phyloP scores from a whole-genome alignment of 2,797 vertebrate genomes.

The Sebastes diaconus region DNA sequence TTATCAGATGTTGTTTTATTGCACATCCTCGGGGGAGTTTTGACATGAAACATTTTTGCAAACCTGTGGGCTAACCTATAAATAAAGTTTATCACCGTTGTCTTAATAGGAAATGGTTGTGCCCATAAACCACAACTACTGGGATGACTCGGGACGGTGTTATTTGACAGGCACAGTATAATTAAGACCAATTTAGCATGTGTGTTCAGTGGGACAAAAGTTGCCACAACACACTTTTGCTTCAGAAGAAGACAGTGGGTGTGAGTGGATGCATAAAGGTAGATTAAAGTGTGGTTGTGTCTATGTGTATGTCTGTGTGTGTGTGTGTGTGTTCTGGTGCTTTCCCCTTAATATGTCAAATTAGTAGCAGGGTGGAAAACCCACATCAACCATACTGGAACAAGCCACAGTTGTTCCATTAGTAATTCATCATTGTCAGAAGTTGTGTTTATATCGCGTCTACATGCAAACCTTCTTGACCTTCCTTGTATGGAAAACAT shows the following conservation, averaged over 20 bases:
- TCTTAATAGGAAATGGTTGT: conserved; percentile 43
- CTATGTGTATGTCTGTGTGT: background rate
- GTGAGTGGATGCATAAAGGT: conserved; percentile 15
- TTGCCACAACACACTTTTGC: conserved; percentile 28
- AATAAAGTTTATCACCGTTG: conserved; percentile 37
- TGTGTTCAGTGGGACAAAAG: conserved; percentile 26
- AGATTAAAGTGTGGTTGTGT: background rate
- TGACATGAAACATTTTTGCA: conserved; percentile 34
- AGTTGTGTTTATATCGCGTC: conserved; percentile 26
- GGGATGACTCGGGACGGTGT: conserved; percentile 26
- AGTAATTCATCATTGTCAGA: conserved; percentile 43
- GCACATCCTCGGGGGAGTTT: background rate
- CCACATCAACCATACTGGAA: conserved; percentile 30
- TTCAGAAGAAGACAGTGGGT: conserved; percentile 33
- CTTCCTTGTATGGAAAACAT: conserved; percentile 64
- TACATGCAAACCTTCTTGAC: conserved; percentile 67
- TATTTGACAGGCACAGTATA: conserved; percentile 16
- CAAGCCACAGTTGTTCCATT: conserved; percentile 54
- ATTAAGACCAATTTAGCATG: conserved; percentile 26
- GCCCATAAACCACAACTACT: conserved; percentile 26
- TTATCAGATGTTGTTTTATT: conserved; percentile 20
- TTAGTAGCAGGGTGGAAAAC: conserved; percentile 58
- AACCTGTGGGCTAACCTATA: conserved; percentile 31
- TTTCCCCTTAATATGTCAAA: conserved; percentile 67
- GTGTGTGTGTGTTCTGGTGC: conserved; percentile 35